These are phyloP conservation scores for Nyctereutes procyonoides DNA, from an alignment of 2,113 vertebrate genomes.

Conservation along the genomic window DNA sequence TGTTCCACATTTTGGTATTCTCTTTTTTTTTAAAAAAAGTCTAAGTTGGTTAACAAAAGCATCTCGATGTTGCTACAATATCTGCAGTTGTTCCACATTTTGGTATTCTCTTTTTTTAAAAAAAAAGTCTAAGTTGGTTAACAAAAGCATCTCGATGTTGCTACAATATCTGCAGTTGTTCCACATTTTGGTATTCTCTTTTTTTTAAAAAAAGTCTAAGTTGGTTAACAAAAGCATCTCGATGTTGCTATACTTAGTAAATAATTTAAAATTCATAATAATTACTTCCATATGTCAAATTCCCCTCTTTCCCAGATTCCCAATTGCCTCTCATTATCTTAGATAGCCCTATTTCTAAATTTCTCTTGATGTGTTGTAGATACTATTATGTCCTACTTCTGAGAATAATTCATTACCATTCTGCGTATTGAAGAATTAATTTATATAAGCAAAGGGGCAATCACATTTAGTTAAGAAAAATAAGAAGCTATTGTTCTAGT, in stretches of 20 bases:
- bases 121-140: conserved; percentile 50
- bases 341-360: conserved; percentile 82
- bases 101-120: conserved; percentile 63
- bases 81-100: conserved; percentile 65
- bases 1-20: conserved; percentile 73
- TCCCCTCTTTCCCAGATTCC: conserved; percentile 75
- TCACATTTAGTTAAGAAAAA: conserved; percentile 72
- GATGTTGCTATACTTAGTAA: conserved; percentile 67
- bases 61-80: conserved; percentile 54
- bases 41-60: conserved; percentile 62
- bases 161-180: conserved; percentile 64
- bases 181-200: conserved; percentile 71
- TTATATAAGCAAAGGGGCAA: conserved; percentile 77
- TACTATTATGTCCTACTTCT: conserved; percentile 84
- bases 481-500: conserved; percentile 43
- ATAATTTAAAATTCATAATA: conserved; percentile 84
- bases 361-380: conserved; percentile 82
- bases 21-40: conserved; percentile 27
- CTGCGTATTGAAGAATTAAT: conserved; percentile 78
- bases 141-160: conserved; percentile 51
- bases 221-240: conserved; percentile 65
- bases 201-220: conserved; percentile 8
- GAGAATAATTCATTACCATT: conserved; percentile 83
- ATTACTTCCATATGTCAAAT: conserved; percentile 83
- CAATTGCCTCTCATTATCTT: conserved; percentile 83